phyloP scores from a whole-genome alignment of 1,140 invertebrate genomes.

The Zaprionus tsacasi region DNA sequence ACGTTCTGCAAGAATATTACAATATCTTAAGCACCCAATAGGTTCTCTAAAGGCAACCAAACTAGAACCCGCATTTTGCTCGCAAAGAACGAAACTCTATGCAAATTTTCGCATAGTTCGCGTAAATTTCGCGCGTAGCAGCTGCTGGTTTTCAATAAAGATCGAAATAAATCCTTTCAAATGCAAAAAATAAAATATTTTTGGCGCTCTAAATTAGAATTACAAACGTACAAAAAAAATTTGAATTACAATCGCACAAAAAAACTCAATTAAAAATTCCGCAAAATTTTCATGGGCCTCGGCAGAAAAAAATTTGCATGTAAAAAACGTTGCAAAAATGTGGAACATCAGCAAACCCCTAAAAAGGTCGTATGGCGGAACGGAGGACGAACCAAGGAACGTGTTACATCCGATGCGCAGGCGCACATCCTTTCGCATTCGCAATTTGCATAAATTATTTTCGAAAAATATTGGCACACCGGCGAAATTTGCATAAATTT shows the following conservation, averaged over 20 bases:
- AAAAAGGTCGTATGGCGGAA: conserved; percentile 35
- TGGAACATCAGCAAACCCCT: conserved; percentile 57
- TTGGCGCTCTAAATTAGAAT: conserved; percentile 73
- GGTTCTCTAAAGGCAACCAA: conserved; percentile 21
- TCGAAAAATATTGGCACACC: conserved; percentile 74
- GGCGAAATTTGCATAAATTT: conserved; percentile 72
- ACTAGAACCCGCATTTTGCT: conserved; percentile 35
- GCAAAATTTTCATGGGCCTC: conserved; percentile 44
- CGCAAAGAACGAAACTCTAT: conserved; percentile 19
- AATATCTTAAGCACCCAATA: neutral
- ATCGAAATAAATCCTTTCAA: conserved; percentile 71
- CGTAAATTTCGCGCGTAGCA: conserved; percentile 47
- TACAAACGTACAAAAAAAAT: conserved; percentile 78
- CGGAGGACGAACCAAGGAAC: conserved; percentile 19
- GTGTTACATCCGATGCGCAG: conserved; percentile 72
- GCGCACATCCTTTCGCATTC: conserved; percentile 39
- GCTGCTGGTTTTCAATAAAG: conserved; percentile 50
- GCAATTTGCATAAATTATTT: conserved; percentile 81
- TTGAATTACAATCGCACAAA: conserved; percentile 78
- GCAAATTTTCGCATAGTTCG: conserved; percentile 46
- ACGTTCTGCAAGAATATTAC: neutral
- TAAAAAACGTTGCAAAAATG: conserved; percentile 67
- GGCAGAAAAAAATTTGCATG: conserved; percentile 70
- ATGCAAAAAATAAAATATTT: conserved; percentile 69
- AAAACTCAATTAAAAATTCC: conserved; percentile 74